Evolutionary conservation across 37 sponge, comb jelly and placozoan species (phyloP).

Genomic region (Halichondria panicea): DNA sequence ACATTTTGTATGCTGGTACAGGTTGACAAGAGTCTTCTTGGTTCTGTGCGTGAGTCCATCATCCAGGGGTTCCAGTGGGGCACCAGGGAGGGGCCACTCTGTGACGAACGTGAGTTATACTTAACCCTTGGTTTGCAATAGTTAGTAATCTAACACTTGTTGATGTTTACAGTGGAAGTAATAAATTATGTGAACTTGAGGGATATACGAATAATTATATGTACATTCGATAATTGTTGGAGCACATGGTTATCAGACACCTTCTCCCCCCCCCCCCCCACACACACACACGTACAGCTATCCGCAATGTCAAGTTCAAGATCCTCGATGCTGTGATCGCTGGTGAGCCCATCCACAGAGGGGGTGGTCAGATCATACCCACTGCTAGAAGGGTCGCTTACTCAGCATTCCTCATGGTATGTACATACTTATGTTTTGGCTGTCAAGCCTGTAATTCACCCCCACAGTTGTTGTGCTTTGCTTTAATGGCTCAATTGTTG

Average conservation of each 20-base stretch:
- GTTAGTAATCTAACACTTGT: no score
- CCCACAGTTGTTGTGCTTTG: no score
- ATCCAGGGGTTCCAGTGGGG: conserved; percentile 99
- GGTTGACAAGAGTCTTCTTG: conserved; percentile 93
- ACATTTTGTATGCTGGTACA: no score
- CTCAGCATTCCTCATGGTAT: conserved; percentile 95
- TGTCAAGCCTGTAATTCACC: no score
- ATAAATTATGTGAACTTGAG: no score
- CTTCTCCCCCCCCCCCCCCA: background rate
- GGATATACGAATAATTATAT: no score
- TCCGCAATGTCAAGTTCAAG: conserved; percentile 98
- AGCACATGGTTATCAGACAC: no score
- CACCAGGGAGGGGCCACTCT: conserved; percentile 95
- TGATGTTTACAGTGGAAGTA: no score
- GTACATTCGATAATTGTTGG: no score
- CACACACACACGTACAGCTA: conserved; percentile 77
- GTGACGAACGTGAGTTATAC: conserved; percentile 85
- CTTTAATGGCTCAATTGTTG: no score
- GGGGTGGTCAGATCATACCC: conserved; percentile 99
- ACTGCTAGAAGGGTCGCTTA: conserved; percentile 94
- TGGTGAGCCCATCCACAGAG: conserved; percentile 88
- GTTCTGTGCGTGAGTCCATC: conserved; percentile 91
- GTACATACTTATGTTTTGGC: no score
- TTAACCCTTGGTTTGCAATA: background rate
- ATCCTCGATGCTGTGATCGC: conserved; percentile 95